These are phyloP conservation scores for Venustoraphidia nigricollis DNA, from an alignment of 2,888 invertebrate genomes.

Conservation along the genomic window DNA sequence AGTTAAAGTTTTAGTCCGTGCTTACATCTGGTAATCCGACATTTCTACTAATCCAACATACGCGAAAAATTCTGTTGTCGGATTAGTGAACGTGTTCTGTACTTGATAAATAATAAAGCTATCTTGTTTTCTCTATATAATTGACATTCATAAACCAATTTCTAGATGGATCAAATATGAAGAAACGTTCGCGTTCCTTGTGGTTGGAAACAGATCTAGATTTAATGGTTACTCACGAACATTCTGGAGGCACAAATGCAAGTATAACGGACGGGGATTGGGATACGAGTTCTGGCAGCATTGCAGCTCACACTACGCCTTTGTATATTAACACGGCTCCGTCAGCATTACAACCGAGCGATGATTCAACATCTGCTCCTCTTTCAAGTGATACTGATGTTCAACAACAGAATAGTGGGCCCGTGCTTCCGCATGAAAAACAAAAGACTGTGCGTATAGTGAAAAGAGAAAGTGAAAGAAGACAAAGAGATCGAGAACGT, in stretches of 20 bases:
- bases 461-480: conserved; percentile 76
- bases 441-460: conserved; percentile 87
- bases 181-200: conserved; percentile 46
- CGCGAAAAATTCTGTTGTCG: too few species aligned
- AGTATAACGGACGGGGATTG: conserved; percentile 30
- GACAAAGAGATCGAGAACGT: conserved; percentile 67
- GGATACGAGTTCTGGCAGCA: conserved; percentile 18
- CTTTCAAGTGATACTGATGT: background rate
- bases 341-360: background rate
- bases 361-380: conserved; percentile 2
- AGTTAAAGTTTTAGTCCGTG: too few species aligned
- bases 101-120: background rate
- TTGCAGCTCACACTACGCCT: conserved; percentile 33
- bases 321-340: conserved; percentile 52
- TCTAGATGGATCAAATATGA: conserved; percentile 22
- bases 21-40: too few species aligned
- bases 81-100: too few species aligned
- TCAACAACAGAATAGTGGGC: background rate
- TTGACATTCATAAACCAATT: background rate
- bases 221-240: conserved; percentile 60
- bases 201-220: conserved; percentile 89
- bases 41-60: too few species aligned
- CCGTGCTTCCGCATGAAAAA: conserved; percentile 45
- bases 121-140: background rate
- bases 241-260: conserved; percentile 15